Conservation (phyloP, 2,113 vertebrate genomes). For the Elaphurus davidianus region DNA sequence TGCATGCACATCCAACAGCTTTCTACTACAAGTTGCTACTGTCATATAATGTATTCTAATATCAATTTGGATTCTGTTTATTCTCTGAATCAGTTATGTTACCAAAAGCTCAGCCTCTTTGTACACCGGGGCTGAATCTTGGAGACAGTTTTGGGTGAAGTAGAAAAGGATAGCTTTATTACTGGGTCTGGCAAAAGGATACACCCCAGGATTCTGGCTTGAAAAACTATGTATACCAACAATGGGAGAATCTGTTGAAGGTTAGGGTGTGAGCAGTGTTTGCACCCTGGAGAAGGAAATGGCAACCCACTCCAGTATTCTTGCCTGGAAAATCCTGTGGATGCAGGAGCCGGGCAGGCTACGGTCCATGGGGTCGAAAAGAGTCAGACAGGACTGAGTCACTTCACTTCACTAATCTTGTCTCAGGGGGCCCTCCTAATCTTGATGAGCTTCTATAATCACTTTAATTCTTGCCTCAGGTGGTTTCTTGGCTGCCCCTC, state of each 20-base stretch:
- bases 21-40: neutral
- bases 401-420: neutral
- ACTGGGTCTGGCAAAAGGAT: neutral
- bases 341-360: neutral
- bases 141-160: neutral
- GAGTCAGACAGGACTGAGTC: neutral
- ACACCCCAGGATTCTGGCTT: neutral
- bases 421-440: neutral
- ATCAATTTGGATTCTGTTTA: neutral
- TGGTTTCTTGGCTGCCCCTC: neutral
- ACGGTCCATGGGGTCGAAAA: neutral
- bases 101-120: neutral
- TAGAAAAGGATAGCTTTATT: neutral
- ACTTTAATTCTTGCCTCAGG: neutral
- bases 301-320: neutral
- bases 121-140: neutral
- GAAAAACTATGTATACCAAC: neutral
- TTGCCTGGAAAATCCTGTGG: neutral
- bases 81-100: neutral
- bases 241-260: neutral
- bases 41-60: neutral
- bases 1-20: neutral
- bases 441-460: neutral
- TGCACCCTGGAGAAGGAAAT: neutral
- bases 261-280: neutral